Conservation (phyloP, 2,113 vertebrate genomes). For the Petromus typicus region DNA sequence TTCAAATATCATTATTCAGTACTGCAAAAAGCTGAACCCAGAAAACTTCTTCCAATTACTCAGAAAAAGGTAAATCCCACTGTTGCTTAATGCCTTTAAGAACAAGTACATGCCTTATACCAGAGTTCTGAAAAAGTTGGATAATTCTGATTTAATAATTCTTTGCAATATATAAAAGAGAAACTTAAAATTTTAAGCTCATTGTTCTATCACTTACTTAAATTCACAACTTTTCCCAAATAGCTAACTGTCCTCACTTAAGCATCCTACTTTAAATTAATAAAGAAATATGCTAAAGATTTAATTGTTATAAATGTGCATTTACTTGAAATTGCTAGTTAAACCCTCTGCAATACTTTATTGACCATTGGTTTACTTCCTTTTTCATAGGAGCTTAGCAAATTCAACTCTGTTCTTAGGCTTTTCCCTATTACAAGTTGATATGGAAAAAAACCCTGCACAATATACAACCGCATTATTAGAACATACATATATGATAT, state of each 20-base stretch:
- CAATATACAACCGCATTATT: background rate
- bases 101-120: background rate
- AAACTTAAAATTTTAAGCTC: background rate
- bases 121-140: background rate
- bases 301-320: background rate
- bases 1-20: background rate
- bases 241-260: background rate
- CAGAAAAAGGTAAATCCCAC: background rate
- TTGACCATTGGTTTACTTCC: background rate
- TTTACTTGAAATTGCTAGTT: background rate
- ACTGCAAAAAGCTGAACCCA: background rate
- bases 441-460: background rate
- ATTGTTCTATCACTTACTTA: background rate
- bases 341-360: background rate
- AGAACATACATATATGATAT: background rate
- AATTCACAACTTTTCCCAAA: background rate
- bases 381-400: background rate
- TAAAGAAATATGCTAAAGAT: background rate
- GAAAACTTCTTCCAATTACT: background rate
- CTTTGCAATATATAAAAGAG: background rate
- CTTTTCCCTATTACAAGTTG: background rate
- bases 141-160: constrained; percentile 15
- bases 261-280: background rate
- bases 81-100: background rate
- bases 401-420: background rate